These are phyloP conservation scores for Eospalax fontanierii DNA, from an alignment of 2,797 vertebrate genomes.

Conservation along the genomic window DNA sequence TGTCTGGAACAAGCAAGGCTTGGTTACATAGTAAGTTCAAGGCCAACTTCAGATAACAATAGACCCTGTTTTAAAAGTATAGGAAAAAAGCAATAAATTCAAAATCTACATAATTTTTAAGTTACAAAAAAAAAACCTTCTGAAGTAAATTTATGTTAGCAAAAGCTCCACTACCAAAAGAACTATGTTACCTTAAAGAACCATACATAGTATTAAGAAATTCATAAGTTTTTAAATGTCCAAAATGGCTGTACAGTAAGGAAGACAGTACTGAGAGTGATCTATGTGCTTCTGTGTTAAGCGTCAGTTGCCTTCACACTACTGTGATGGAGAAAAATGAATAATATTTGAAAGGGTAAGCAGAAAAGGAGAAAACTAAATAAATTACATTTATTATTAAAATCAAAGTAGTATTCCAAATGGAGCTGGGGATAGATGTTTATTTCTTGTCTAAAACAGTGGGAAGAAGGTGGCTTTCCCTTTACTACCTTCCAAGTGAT, in stretches of 20 bases:
- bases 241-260: not conserved
- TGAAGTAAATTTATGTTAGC: conserved; percentile 30
- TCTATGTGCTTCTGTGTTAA: not conserved
- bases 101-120: not conserved
- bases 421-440: not conserved
- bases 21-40: not conserved
- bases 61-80: not conserved
- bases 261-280: not conserved
- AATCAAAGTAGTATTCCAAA: not conserved
- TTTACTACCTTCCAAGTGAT: not conserved
- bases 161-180: not conserved
- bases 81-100: not conserved
- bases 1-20: too few species aligned
- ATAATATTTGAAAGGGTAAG: not conserved
- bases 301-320: not conserved
- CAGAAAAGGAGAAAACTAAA: not conserved
- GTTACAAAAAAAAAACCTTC: not conserved
- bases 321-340: not conserved
- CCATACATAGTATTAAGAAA: not conserved
- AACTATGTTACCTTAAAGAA: not conserved
- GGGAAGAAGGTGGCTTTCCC: not conserved
- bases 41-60: not conserved
- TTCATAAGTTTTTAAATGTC: not conserved
- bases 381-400: conserved; percentile 17
- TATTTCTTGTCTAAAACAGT: conserved; percentile 14